A percentile compares a stretch with the other conserved stretches of the same genome.
Evolutionary conservation across 92 coral and sea anemone species (phyloP).

Genomic region (Blastomussa wellsi): DNA sequence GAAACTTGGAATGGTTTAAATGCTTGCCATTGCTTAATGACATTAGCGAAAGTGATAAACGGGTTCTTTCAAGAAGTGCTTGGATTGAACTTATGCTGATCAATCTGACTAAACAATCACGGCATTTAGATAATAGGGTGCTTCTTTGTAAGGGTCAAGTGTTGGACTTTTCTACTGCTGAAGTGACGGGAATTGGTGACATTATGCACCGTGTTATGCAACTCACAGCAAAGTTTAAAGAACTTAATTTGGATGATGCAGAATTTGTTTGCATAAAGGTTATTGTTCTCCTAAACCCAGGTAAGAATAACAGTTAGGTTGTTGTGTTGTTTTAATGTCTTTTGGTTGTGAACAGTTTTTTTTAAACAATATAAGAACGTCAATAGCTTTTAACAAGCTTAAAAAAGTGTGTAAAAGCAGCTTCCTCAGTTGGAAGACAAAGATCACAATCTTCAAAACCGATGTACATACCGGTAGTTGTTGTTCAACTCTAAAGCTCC

Average conservation of each 20-base stretch:
- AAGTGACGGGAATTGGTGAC: constrained; percentile 90
- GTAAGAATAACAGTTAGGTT: constrained; percentile 32
- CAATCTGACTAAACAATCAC: constrained; percentile 78
- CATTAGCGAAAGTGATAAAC: constrained; percentile 54
- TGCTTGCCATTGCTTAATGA: constrained; percentile 63
- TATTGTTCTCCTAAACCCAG: constrained; percentile 92
- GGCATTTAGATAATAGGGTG: constrained; percentile 61
- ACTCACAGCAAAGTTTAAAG: constrained; percentile 87
- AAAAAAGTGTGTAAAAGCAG: too few relatives aligned
- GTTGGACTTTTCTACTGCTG: constrained; percentile 82
- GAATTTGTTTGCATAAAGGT: constrained; percentile 93
- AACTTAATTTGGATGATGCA: constrained; percentile 78
- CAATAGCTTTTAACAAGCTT: too few relatives aligned
- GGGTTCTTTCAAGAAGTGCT: constrained; percentile 71
- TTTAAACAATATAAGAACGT: too few relatives aligned
- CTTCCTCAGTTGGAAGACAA: too few relatives aligned
- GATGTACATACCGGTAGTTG: too few relatives aligned
- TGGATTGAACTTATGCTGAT: constrained; percentile 89
- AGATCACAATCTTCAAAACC: too few relatives aligned
- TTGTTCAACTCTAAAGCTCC: too few relatives aligned
- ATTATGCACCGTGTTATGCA: constrained; percentile 92
- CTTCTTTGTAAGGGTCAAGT: constrained; percentile 79
- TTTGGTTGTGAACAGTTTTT: too few relatives aligned
- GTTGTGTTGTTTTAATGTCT: background rate
- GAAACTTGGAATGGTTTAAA: constrained; percentile 81